These are phyloP conservation scores for Falcaria lacertinaria DNA, from an alignment of 2,888 invertebrate genomes.

Conservation along the genomic window DNA sequence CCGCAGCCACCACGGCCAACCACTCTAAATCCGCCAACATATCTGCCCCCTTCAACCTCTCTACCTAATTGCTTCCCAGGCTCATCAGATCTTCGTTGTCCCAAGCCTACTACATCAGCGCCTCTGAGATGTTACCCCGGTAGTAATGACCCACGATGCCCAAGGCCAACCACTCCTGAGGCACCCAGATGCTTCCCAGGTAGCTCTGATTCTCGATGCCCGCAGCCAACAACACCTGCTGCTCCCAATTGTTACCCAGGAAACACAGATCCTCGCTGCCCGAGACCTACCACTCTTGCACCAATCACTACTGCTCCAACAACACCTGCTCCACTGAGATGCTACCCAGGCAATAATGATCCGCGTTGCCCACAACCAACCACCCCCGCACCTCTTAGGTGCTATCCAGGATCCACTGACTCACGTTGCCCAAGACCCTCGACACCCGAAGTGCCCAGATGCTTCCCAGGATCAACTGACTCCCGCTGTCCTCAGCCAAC, in stretches of 20 bases:
- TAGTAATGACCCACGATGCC: slow-evolving; percentile 29
- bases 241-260: slow-evolving; percentile 39
- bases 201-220: slow-evolving; percentile 35
- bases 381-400: slow-evolving; percentile 19
- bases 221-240: slow-evolving; percentile 25
- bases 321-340: slow-evolving; percentile 22
- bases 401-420: slow-evolving; percentile 35
- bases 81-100: slow-evolving; percentile 27
- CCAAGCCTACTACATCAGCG: slow-evolving; percentile 18
- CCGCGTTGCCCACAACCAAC: slow-evolving; percentile 34
- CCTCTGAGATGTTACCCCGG: slow-evolving; percentile 33
- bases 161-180: slow-evolving; percentile 20
- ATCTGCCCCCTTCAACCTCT: slow-evolving; percentile 36
- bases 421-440: slow-evolving; percentile 27
- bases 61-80: slow-evolving; percentile 37
- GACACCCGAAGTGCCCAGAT: slow-evolving; percentile 12
- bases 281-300: slow-evolving; percentile 25
- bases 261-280: slow-evolving; percentile 35
- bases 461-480: slow-evolving; percentile 18
- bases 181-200: slow-evolving; percentile 28
- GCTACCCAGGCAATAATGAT: slow-evolving; percentile 39
- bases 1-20: slow-evolving; percentile 34
- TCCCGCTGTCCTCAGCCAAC: slow-evolving; percentile 31
- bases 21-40: slow-evolving; percentile 14
- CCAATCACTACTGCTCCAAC: slow-evolving; percentile 23